Conservation (phyloP, 1,140 invertebrate genomes). For the Ladona fulva region DNA sequence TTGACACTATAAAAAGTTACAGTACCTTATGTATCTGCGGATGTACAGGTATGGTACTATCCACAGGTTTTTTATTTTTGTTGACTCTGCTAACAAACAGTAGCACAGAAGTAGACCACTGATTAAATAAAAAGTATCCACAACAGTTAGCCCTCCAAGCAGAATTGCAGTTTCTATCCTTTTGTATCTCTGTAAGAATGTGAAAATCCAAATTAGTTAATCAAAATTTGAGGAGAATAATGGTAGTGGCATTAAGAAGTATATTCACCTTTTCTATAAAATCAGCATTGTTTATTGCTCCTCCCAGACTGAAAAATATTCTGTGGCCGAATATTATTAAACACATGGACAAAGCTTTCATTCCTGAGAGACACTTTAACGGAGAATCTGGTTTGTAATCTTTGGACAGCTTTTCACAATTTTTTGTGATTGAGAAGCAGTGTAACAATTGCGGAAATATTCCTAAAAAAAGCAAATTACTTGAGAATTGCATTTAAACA, state of each 20-base stretch:
- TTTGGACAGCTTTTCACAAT: too few relatives aligned
- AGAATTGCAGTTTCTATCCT: conserved; percentile 41
- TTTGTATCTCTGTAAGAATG: conserved; percentile 28
- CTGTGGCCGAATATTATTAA: conserved; percentile 54
- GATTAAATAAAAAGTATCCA: conserved; percentile 60
- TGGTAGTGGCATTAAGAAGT: background rate
- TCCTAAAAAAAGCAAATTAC: too few relatives aligned
- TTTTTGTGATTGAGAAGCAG: too few relatives aligned
- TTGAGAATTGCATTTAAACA: too few relatives aligned
- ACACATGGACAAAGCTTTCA: conserved; percentile 48
- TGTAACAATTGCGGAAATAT: too few relatives aligned
- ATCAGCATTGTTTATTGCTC: conserved; percentile 44
- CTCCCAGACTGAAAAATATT: conserved; percentile 49
- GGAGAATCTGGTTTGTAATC: conserved; percentile 16
- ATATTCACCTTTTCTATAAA: conserved; percentile 25
- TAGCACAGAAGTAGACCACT: conserved; percentile 57
- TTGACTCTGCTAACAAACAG: conserved; percentile 53
- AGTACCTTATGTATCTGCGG: conserved; percentile 26
- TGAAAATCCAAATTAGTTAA: background rate
- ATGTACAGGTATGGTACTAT: conserved; percentile 51
- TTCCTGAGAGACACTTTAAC: conserved; percentile 41
- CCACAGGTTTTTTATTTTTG: conserved; percentile 48
- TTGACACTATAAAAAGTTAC: too few relatives aligned
- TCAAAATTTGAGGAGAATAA: too few relatives aligned
- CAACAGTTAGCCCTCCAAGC: conserved; percentile 50